phyloP scores from a whole-genome alignment of 1,140 invertebrate species.

The Drosophila ananassae region DNA sequence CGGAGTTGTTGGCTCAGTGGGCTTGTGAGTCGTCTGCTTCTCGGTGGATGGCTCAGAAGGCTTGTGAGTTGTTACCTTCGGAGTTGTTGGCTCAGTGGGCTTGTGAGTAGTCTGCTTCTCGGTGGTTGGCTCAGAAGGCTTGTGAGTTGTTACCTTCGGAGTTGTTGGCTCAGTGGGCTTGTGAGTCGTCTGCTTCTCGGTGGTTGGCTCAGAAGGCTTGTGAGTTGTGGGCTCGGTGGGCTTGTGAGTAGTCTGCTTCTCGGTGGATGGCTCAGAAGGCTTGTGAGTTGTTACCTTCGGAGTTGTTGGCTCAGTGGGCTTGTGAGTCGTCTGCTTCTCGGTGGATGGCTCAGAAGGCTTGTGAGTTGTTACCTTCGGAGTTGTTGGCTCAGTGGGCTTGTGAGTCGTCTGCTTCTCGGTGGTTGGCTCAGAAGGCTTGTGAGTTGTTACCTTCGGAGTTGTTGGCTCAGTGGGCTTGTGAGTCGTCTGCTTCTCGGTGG shows the following conservation, averaged over 20 bases:
- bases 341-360: background rate
- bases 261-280: slow-evolving; percentile 3
- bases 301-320: background rate
- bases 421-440: slow-evolving; percentile 1
- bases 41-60: background rate
- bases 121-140: background rate
- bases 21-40: background rate
- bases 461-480: background rate
- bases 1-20: background rate
- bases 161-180: background rate
- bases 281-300: slow-evolving; percentile 3
- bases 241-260: background rate
- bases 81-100: background rate
- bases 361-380: too few species aligned
- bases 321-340: background rate
- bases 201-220: background rate
- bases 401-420: background rate
- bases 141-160: background rate
- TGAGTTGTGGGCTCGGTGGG: too few species aligned
- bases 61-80: too few species aligned
- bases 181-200: background rate
- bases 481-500: background rate
- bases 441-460: too few species aligned
- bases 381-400: background rate
- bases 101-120: background rate